These are phyloP conservation scores for Anthophora plumipes DNA, from an alignment of 2,888 invertebrate genomes.

Conservation along the genomic window DNA sequence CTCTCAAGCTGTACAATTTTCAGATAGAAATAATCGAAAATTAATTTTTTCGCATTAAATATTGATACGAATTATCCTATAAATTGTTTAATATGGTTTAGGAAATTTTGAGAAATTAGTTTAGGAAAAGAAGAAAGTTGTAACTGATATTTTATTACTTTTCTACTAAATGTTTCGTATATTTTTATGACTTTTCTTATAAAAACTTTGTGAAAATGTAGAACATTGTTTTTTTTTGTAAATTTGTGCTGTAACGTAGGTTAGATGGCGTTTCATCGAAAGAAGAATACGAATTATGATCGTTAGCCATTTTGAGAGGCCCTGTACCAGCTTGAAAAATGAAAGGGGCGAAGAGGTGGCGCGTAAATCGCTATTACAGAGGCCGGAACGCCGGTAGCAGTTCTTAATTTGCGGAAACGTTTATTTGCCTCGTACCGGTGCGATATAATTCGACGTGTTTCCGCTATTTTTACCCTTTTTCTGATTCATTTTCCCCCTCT, in stretches of 20 bases:
- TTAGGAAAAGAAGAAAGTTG: too few relatives aligned
- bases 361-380: conserved; percentile 43
- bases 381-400: conserved; percentile 25
- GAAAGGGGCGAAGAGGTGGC: conserved; percentile 5
- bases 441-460: conserved; percentile 26
- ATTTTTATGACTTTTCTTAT: too few relatives aligned
- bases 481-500: conserved; percentile 36
- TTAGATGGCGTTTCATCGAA: background rate
- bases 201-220: too few relatives aligned
- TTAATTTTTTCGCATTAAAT: background rate
- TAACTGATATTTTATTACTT: too few relatives aligned
- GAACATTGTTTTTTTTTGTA: too few relatives aligned
- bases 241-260: background rate
- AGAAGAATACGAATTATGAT: background rate
- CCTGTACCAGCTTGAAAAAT: conserved; percentile 28
- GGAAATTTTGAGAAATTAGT: too few relatives aligned
- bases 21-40: background rate
- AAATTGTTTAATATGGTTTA: too few relatives aligned
- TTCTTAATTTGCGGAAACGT: conserved; percentile 42
- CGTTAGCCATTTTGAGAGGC: background rate
- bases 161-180: too few relatives aligned
- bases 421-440: conserved; percentile 19
- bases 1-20: background rate
- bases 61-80: too few relatives aligned
- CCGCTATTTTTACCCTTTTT: conserved; percentile 35